A percentile compares a stretch with the other conserved stretches of the same genome.
Evolutionary conservation across 2,797 vertebrate genomes (phyloP).

Genomic region (Phoeniculus purpureus): DNA sequence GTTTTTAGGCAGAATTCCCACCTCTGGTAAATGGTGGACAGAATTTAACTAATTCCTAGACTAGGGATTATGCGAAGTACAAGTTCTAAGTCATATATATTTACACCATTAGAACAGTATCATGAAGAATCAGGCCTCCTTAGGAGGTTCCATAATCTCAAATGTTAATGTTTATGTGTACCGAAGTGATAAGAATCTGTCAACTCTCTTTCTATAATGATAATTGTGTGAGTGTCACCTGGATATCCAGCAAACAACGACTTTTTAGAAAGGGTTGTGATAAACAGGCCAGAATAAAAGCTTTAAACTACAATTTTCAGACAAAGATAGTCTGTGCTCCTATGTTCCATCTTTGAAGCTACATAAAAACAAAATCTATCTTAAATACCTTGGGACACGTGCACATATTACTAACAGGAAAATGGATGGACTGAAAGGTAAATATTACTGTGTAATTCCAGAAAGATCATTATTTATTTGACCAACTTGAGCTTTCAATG

Average conservation of each 20-base stretch:
- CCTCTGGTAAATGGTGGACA: neutral
- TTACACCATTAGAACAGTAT: neutral
- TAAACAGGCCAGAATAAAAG: conserved; percentile 13
- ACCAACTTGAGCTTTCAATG: neutral
- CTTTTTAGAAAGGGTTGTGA: neutral
- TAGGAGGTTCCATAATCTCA: neutral
- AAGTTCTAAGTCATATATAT: neutral
- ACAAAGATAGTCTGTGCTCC: neutral
- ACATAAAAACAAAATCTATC: neutral
- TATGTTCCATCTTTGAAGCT: neutral
- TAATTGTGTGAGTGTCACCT: neutral
- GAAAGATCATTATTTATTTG: neutral
- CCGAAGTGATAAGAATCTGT: conserved; percentile 29
- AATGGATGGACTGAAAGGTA: neutral
- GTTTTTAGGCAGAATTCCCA: neutral
- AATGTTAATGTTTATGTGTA: conserved; percentile 9
- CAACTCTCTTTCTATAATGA: neutral
- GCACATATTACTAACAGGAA: neutral
- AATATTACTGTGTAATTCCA: neutral
- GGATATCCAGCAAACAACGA: neutral
- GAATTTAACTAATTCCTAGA: neutral
- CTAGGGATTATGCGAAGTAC: neutral
- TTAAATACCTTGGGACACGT: neutral
- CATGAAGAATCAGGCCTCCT: neutral
- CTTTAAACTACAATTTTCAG: conserved; percentile 18